phyloP scores from a whole-genome alignment of 2,888 invertebrate genomes.

The Harpagoxenus sublaevis region DNA sequence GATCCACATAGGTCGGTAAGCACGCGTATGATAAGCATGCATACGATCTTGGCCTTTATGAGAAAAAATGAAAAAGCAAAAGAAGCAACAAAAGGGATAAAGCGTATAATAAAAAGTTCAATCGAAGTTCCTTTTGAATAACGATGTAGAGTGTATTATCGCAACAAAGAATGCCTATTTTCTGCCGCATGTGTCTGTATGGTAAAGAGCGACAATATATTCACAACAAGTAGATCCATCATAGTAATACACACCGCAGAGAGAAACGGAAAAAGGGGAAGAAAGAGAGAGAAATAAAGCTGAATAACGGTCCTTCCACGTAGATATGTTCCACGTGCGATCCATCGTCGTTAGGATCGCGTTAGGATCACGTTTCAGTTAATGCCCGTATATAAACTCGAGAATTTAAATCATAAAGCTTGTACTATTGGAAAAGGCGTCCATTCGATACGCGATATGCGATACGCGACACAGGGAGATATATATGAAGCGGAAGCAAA shows the following conservation, averaged over 20 bases:
- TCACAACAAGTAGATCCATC: constrained; percentile 69
- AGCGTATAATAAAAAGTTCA: constrained; percentile 78
- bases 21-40: not conserved
- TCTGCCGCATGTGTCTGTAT: constrained; percentile 80
- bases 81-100: constrained; percentile 63
- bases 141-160: constrained; percentile 75
- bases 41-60: constrained; percentile 70
- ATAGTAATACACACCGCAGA: constrained; percentile 49
- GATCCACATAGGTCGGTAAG: constrained; percentile 63
- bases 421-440: constrained; percentile 44
- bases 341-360: constrained; percentile 54
- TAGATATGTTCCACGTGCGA: constrained; percentile 66
- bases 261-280: not conserved
- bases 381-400: constrained; percentile 14
- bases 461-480: constrained; percentile 10
- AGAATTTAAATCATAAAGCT: constrained; percentile 51
- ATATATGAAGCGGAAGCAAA: not conserved
- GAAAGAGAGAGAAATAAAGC: not conserved
- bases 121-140: constrained; percentile 83
- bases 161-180: constrained; percentile 79
- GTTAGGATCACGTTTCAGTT: constrained; percentile 51
- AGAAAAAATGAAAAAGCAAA: constrained; percentile 54
- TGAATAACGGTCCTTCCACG: constrained; percentile 68
- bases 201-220: constrained; percentile 80
- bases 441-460: not conserved